Evolutionary conservation across 2,797 vertebrate species (phyloP).

Genomic region (Sebastes diploproa): DNA sequence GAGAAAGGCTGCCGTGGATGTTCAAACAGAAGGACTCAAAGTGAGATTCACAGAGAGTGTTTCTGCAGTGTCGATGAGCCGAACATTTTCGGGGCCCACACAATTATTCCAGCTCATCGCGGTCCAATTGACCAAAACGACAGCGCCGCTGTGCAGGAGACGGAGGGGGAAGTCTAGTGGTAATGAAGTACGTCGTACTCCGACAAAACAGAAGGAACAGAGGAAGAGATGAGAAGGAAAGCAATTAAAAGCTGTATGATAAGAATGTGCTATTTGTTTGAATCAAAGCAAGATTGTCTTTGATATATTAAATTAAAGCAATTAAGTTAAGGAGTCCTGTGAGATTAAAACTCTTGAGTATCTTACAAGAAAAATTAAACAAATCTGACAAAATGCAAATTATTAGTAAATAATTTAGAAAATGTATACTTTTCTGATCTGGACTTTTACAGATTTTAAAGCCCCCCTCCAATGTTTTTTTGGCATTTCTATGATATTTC

Average conservation of each 20-base stretch:
- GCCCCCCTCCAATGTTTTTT: too few species aligned
- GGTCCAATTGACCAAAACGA: slow-evolving; percentile 45
- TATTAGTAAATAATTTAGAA: not conserved
- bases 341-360: not conserved
- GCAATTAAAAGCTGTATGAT: not conserved
- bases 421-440: not conserved
- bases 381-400: not conserved
- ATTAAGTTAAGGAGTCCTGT: not conserved
- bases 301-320: not conserved
- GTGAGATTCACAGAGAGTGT: not conserved
- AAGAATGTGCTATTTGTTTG: not conserved
- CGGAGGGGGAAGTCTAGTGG: not conserved
- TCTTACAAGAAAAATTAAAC: not conserved
- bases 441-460: not conserved
- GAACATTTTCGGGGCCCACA: slow-evolving; percentile 26
- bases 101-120: slow-evolving; percentile 46
- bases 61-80: slow-evolving; percentile 27
- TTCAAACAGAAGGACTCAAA: slow-evolving; percentile 19
- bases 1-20: slow-evolving; percentile 24
- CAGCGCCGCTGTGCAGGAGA: not conserved
- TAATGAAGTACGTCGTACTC: slow-evolving; percentile 20
- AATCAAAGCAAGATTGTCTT: not conserved
- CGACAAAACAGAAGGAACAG: not conserved
- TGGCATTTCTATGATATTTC: too few species aligned
- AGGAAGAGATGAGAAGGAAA: not conserved